Conservation (phyloP, 2,113 vertebrate genomes). For the Progne subis region DNA sequence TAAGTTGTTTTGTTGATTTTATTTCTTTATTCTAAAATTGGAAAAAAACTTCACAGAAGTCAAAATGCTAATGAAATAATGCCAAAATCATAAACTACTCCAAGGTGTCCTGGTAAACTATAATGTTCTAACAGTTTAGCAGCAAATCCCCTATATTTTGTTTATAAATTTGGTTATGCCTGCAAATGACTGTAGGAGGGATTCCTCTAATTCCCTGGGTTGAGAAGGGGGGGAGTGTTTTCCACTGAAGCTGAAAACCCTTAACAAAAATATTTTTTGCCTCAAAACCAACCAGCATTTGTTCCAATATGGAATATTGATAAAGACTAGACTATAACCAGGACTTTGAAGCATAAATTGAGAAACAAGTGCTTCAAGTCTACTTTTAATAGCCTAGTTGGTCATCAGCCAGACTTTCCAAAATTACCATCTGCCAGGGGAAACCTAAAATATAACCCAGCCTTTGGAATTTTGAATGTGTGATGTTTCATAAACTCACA, state of each 20-base stretch:
- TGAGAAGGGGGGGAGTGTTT: neutral
- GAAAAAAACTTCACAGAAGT: neutral
- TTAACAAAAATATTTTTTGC: neutral
- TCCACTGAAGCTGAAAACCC: neutral
- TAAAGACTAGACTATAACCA: neutral
- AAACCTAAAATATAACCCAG: neutral
- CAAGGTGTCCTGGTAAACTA: neutral
- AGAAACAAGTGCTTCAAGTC: neutral
- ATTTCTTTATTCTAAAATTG: neutral
- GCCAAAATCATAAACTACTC: neutral
- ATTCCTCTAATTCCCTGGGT: neutral
- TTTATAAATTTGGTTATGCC: neutral
- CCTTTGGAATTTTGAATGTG: rapidly evolving
- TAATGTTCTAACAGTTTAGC: neutral
- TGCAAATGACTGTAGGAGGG: neutral
- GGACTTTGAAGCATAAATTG: neutral
- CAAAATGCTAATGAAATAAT: neutral
- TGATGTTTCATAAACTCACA: neutral
- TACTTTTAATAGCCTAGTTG: neutral
- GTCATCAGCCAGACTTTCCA: neutral
- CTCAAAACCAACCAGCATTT: neutral
- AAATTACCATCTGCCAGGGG: neutral
- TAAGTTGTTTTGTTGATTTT: neutral
- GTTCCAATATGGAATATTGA: neutral
- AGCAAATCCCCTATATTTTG: neutral